A percentile compares a stretch with the other conserved stretches of the same genome.
Conservation (phyloP, 1,140 invertebrate genomes). For the Lethrus apterus region DNA sequence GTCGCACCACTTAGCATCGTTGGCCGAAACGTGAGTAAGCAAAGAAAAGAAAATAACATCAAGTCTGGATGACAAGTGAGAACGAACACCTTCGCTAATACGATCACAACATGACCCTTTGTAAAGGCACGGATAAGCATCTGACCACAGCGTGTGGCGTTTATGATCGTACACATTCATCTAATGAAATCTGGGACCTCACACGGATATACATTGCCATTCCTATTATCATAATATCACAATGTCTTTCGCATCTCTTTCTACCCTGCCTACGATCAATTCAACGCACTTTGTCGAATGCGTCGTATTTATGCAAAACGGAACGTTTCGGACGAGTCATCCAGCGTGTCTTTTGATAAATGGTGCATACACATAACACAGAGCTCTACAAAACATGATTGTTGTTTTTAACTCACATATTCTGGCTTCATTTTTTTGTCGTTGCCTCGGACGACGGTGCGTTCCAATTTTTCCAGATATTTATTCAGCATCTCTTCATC, state of each 20-base stretch:
- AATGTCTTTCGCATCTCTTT: too few species aligned
- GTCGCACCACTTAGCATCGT: not conserved
- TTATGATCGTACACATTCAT: not conserved
- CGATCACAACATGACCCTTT: constrained; percentile 3
- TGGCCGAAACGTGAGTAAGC: too few species aligned
- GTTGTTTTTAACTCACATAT: constrained; percentile 62
- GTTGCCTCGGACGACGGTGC: constrained; percentile 76
- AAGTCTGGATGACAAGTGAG: too few species aligned
- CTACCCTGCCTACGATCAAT: too few species aligned
- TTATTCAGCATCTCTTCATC: constrained; percentile 80
- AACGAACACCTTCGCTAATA: constrained; percentile 12
- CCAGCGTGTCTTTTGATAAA: not conserved
- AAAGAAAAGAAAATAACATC: too few species aligned
- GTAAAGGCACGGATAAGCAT: constrained; percentile 3
- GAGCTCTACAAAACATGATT: not conserved
- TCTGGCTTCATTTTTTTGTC: constrained; percentile 96
- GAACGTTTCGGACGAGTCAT: not conserved
- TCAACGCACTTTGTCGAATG: not conserved
- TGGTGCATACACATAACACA: not conserved
- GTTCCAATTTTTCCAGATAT: constrained; percentile 81
- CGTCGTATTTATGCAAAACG: not conserved
- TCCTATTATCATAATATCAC: not conserved
- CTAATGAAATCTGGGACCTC: constrained; percentile 15
- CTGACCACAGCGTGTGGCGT: not conserved
- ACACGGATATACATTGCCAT: not conserved